A percentile compares a stretch with the other conserved stretches of the same genome.
These are phyloP conservation scores for Trachemys scripta DNA, from an alignment of 2,113 vertebrate genomes.

Conservation along the genomic window DNA sequence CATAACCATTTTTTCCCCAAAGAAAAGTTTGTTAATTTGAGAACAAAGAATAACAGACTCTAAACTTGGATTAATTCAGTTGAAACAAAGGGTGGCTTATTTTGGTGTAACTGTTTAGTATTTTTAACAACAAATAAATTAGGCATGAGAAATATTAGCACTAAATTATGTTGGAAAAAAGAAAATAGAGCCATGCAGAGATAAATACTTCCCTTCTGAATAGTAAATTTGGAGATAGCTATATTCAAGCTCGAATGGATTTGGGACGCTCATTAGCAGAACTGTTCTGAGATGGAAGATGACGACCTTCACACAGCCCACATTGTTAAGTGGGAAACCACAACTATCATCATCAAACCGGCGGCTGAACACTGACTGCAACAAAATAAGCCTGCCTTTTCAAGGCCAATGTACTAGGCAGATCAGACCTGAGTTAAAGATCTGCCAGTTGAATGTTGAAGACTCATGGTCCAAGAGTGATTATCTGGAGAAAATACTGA, in stretches of 20 bases:
- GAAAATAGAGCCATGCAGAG: not conserved
- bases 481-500: not conserved
- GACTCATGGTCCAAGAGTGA: not conserved
- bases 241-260: not conserved
- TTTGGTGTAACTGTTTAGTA: not conserved
- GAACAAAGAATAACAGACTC: not conserved
- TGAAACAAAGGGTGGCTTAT: not conserved
- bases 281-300: not conserved
- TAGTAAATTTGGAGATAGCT: not conserved
- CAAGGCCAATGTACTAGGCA: not conserved
- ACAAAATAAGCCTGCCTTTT: not conserved
- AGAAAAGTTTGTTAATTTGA: slow-evolving; percentile 7
- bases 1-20: not conserved
- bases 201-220: not conserved
- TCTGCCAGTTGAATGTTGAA: not conserved
- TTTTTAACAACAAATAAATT: not conserved
- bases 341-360: not conserved
- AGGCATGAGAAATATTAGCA: not conserved
- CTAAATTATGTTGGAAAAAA: not conserved
- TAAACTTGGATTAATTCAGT: not conserved
- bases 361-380: not conserved
- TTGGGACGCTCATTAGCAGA: not conserved
- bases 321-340: not conserved
- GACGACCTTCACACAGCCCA: not conserved
- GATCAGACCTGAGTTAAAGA: not conserved